Evolutionary conservation across 1,140 invertebrate genomes (phyloP).

Genomic region (Drosophila ohnishii): DNA sequence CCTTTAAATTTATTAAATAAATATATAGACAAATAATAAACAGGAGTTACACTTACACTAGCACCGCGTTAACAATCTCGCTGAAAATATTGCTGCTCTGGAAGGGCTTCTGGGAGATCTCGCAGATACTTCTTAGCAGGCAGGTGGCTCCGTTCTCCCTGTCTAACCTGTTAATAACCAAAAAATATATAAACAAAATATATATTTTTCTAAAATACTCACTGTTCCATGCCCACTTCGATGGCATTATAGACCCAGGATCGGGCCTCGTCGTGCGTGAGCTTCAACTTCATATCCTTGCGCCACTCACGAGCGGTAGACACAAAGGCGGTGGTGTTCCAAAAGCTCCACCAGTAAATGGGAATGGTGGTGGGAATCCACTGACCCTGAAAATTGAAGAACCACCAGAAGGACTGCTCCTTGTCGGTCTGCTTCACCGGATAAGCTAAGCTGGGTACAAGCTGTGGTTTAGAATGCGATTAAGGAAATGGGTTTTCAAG

Average conservation of each 20-base stretch:
- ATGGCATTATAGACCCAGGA: slow-evolving; percentile 62
- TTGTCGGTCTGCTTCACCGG: slow-evolving; percentile 63
- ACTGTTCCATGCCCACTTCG: slow-evolving; percentile 61
- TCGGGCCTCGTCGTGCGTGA: slow-evolving; percentile 51
- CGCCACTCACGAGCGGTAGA: slow-evolving; percentile 67
- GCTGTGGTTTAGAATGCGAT: background rate
- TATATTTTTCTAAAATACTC: too few species aligned
- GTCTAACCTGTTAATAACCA: slow-evolving; percentile 42
- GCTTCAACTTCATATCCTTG: slow-evolving; percentile 54
- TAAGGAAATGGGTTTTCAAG: background rate
- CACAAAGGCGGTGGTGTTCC: slow-evolving; percentile 71
- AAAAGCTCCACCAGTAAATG: slow-evolving; percentile 79
- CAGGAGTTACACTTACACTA: slow-evolving; percentile 57
- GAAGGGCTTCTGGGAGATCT: slow-evolving; percentile 64
- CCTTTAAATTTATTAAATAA: slow-evolving; percentile 14
- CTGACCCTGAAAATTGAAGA: slow-evolving; percentile 68
- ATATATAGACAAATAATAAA: background rate
- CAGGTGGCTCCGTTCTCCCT: slow-evolving; percentile 48
- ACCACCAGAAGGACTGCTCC: slow-evolving; percentile 64
- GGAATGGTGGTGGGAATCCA: slow-evolving; percentile 60
- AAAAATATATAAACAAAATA: too few species aligned
- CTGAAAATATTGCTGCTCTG: slow-evolving; percentile 58
- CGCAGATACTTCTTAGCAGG: slow-evolving; percentile 70
- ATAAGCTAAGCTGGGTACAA: slow-evolving; percentile 50
- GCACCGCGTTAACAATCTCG: slow-evolving; percentile 60